Percentiles rank a stretch among this genome's conserved stretches.
These are phyloP conservation scores for Pipistrellus pygmaeus DNA, from an alignment of 2,797 vertebrate genomes.

Conservation along the genomic window DNA sequence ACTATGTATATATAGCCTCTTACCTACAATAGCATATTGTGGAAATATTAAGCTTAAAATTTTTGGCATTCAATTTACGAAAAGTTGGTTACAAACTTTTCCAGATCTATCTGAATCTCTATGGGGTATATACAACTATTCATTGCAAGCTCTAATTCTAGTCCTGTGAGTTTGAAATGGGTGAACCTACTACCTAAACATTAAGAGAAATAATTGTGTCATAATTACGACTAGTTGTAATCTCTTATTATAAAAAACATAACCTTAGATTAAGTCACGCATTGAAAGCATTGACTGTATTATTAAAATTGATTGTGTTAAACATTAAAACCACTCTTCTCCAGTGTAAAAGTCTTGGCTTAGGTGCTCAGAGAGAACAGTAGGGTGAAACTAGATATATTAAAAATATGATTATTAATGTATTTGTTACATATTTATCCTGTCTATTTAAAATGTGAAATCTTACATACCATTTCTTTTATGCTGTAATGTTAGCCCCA, in stretches of 20 bases:
- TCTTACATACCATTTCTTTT: background rate
- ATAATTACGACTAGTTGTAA: background rate
- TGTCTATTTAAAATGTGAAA: slow-evolving; percentile 9
- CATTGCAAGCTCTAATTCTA: background rate
- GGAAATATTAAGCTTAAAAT: background rate
- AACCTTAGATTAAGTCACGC: background rate
- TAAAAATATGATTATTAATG: slow-evolving; percentile 25
- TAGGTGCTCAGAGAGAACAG: background rate
- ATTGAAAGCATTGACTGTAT: background rate
- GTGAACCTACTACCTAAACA: background rate
- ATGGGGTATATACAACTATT: background rate
- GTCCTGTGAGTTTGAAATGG: background rate
- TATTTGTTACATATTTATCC: background rate
- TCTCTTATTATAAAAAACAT: background rate
- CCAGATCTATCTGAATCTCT: background rate
- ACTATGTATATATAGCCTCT: background rate
- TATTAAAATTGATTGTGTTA: background rate
- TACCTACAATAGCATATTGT: background rate
- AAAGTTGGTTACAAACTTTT: background rate
- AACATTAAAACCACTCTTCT: background rate
- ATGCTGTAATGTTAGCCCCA: background rate
- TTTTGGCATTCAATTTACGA: background rate
- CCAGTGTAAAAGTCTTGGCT: background rate
- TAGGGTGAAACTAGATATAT: background rate
- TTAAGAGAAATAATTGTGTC: slow-evolving; percentile 24